Percentiles rank a stretch among this genome's conserved stretches.
phyloP scores from a whole-genome alignment of 1,140 invertebrate species.

The Colletes latitarsis region DNA sequence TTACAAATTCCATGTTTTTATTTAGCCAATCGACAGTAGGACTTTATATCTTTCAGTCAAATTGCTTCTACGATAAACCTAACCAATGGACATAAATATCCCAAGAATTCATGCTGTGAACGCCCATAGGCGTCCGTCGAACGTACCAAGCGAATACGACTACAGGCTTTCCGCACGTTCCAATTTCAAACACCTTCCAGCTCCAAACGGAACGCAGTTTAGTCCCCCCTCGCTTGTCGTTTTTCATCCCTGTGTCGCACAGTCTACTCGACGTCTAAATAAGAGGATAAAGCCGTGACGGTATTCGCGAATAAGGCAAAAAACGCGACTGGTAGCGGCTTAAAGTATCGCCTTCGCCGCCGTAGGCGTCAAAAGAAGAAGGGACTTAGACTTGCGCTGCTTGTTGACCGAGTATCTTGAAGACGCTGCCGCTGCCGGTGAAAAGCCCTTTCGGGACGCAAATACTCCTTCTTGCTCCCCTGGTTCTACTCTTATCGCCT shows the following conservation, averaged over 20 bases:
- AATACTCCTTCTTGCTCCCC: conserved; percentile 14
- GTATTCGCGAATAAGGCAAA: conserved; percentile 30
- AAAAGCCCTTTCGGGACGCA: conserved; percentile 26
- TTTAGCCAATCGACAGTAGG: too few species aligned
- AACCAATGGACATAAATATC: too few species aligned
- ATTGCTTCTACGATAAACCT: too few species aligned
- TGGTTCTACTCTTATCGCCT: conserved; percentile 11
- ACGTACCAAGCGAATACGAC: too few species aligned
- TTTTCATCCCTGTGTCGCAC: not conserved
- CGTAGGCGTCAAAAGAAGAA: conserved; percentile 41
- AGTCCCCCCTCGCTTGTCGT: not conserved
- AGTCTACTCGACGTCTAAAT: conserved; percentile 7
- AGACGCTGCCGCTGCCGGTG: not conserved
- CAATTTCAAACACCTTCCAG: too few species aligned
- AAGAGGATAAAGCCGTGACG: conserved; percentile 34
- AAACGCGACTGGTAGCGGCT: conserved; percentile 28
- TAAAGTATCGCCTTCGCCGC: conserved; percentile 34
- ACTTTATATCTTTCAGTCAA: too few species aligned
- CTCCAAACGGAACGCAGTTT: not conserved
- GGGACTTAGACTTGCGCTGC: conserved; percentile 29
- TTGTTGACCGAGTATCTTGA: conserved; percentile 47
- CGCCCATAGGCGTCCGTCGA: too few species aligned
- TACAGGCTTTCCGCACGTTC: too few species aligned
- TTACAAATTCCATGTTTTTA: too few species aligned
- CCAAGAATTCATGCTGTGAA: too few species aligned